Evolutionary conservation across 2,888 invertebrate species (phyloP), one percentile per base, ranked within the genome.

Genomic region (Aporophyla lueneburgensis): DNA sequence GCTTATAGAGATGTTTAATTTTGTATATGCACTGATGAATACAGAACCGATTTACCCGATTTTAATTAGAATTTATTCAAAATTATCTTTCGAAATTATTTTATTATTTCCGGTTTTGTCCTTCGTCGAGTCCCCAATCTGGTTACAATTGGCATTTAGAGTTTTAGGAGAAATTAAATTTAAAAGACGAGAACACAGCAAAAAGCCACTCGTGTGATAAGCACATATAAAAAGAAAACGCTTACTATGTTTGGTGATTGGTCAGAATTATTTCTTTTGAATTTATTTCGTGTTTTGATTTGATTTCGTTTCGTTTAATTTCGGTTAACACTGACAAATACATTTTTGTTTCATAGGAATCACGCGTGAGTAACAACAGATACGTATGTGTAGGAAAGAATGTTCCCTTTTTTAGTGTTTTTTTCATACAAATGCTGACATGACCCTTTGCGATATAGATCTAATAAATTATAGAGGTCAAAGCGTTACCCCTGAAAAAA

Each of bases 321-420:
- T 92, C 88, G 87, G 91, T 92, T 91, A 86, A 92, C 87, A 94
- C 93, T 96, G 95, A 96, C 91, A 91, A 88, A 87, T 88, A 78
- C 63, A 90, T 94, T 93, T 96, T 96, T 96, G 95, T 95, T 95
- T 96, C 96, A 95, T 96, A 97, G 97, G 97, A 96, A 96, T 95
- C 96, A 96, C 95, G 97, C 96, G 97, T 97, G 95, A 97, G 97
- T 97, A 93, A 92, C 91, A 89, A 81, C 86, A 89, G 88, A 92
- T 91, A 93, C 90, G 95, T 95, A 95, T 94, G 93, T 93, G 91
- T 91, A 90, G 90, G 89, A 92, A 88, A 90, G 92, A 94, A 93
- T 95, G 93, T 92, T 87, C 91, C 95, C 95, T 91, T 93, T 83
- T 91, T 91, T 94, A 94, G 93, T 92, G 91, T 91, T 93, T 90